Base-by-base conservation (phyloP, 2,113 vertebrate genomes). In the Heterochromis multidens region DNA sequence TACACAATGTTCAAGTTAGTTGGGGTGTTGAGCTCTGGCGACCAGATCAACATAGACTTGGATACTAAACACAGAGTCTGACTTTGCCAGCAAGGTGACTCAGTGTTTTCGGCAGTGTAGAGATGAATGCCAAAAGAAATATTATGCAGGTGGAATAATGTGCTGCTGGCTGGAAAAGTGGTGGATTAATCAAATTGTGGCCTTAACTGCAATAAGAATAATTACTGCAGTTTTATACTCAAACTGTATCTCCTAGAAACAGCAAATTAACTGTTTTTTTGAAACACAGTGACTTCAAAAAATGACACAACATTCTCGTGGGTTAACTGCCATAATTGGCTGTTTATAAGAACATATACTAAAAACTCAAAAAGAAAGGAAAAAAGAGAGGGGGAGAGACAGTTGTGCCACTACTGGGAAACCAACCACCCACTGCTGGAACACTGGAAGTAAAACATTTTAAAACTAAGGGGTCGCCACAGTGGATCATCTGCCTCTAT, bases 71-170 rank as follows among this genome's bases (percentile, higher is more conserved):
- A 80, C 49, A 59, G n/a, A 61, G 63, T 56, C 67, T 85, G 87
- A 82, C 77, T 83, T 52, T 25, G 67, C n/a, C 77, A 76, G 23
- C 52, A 43, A 16, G 43, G 62, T 83, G 84, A 89, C 80, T 80
- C 76, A 72, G 81, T 91, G 85, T 92, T 92, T 77, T 91, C 85
- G 54, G 70, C 46, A 74, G 70, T 74, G 25, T 74, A n/a, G 33
- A 81, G 78, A 10, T 81, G 77, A 79, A 65, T 2, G 81, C 40
- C 82, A 82, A 77, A 79, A 82, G 4, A 77, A 84, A 82, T 83
- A 62, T 85, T 79, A 56, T 80, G 43, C 58, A 60, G 43, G 37
- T 54, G 70, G 70, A 74, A 31, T 74, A 74, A 31, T 74, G 46
- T 29, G 70, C 21, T 79, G 58, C 72, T 56, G 80, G 72, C 70